A percentile compares a stretch with the other conserved stretches of the same genome.
phyloP scores from a whole-genome alignment of 2,888 invertebrate species.

The Dilophus febrilis region DNA sequence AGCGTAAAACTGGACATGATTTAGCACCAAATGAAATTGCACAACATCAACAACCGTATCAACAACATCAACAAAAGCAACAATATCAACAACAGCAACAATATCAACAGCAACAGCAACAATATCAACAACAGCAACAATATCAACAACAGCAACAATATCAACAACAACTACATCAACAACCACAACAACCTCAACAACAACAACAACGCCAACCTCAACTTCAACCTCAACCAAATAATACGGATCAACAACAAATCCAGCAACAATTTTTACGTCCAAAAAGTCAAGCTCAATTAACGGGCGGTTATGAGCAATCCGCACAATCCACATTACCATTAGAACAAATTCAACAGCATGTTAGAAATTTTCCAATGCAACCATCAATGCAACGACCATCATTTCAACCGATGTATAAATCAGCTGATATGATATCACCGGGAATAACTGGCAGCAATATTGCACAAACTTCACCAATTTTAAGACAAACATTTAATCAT shows the following conservation, averaged over 20 bases:
- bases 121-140: no score
- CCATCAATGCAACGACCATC: not conserved
- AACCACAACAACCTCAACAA: slow-evolving; percentile 13
- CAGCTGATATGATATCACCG: no score
- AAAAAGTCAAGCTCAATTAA: slow-evolving; percentile 11
- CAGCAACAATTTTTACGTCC: not conserved
- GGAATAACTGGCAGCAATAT: no score
- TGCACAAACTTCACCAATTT: no score
- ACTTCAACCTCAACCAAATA: no score
- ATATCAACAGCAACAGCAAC: not conserved
- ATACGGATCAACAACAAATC: not conserved
- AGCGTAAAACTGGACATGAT: slow-evolving; percentile 15
- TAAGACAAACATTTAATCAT: no score
- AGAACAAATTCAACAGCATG: slow-evolving; percentile 33
- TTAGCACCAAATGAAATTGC: no score
- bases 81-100: slow-evolving; percentile 11
- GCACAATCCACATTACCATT: slow-evolving; percentile 30
- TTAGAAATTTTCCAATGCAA: slow-evolving; percentile 11
- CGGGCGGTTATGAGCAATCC: slow-evolving; percentile 17
- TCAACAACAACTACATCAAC: slow-evolving; percentile 7
- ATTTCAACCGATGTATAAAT: not conserved
- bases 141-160: not conserved
- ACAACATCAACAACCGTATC: slow-evolving; percentile 1
- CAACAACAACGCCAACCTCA: slow-evolving; percentile 9
- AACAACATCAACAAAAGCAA: slow-evolving; percentile 13